Conservation (phyloP, 2,113 vertebrate genomes). For the Daubentonia madagascariensis region DNA sequence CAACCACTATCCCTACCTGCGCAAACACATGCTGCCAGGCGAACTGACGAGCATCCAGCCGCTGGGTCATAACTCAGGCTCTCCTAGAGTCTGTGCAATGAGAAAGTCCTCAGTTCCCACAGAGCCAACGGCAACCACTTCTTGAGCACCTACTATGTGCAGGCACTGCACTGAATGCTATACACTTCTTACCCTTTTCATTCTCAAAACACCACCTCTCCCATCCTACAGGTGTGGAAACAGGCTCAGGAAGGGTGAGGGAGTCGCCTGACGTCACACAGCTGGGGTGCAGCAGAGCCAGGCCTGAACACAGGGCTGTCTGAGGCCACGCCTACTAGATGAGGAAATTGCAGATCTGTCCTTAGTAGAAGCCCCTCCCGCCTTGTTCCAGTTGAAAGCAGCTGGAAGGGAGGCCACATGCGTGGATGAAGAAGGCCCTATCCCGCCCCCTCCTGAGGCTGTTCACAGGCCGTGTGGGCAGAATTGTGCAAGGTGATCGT, state of each 20-base stretch:
- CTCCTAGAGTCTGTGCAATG: accelerated
- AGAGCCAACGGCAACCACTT: no score
- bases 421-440: accelerated
- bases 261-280: not conserved
- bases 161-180: accelerated
- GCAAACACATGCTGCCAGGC: not conserved
- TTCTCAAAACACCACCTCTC: not conserved
- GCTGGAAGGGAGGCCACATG: not conserved
- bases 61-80: not conserved
- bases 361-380: not conserved
- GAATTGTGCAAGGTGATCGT: accelerated
- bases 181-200: not conserved
- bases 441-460: not conserved
- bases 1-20: not conserved
- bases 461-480: not conserved
- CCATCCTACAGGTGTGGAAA: not conserved
- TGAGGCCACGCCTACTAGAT: not conserved
- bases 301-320: no score
- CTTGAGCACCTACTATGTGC: not conserved
- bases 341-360: not conserved
- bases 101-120: no score
- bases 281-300: not conserved
- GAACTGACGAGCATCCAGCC: no score
- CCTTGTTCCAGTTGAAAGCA: not conserved
- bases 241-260: not conserved